Conservation (phyloP, 2,888 invertebrate genomes). For the Protophormia terraenovae region DNA sequence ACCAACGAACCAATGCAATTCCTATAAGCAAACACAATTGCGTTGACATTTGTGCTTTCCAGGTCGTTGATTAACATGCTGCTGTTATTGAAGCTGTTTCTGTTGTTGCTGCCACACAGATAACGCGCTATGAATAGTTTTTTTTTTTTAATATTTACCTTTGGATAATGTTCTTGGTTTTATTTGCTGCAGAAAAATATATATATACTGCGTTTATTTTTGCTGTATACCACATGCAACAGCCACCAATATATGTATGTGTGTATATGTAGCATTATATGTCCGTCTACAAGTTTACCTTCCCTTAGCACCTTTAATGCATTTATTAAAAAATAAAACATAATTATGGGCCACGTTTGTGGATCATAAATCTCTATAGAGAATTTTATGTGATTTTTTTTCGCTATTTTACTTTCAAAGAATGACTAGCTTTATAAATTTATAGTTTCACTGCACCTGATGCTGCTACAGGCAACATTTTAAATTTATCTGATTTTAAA, state of each 20-base stretch:
- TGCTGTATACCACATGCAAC: neutral
- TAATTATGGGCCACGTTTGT: constrained; percentile 31
- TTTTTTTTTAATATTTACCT: neutral
- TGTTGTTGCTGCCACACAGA: constrained; percentile 32
- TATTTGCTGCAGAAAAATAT: neutral
- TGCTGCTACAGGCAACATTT: neutral
- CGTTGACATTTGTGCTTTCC: constrained; percentile 59
- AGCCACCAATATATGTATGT: neutral
- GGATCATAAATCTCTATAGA: constrained; percentile 14
- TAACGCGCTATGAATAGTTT: constrained; percentile 45
- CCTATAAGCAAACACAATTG: constrained; percentile 32
- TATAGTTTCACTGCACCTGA: neutral
- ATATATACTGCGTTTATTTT: constrained; percentile 16
- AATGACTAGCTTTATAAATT: neutral
- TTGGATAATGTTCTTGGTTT: neutral
- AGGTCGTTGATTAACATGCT: constrained; percentile 61
- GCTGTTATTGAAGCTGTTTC: constrained; percentile 16
- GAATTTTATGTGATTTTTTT: neutral
- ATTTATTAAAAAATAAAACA: constrained; percentile 25
- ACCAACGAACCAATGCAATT: constrained; percentile 29
- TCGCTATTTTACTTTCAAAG: neutral
- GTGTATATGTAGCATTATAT: too few relatives aligned
- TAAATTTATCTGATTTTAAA: neutral
- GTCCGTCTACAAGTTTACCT: neutral
- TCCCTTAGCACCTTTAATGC: constrained; percentile 27